A percentile compares a stretch with the other conserved stretches of the same genome.
Evolutionary conservation across 37 sponge, comb jelly and placozoan genomes (phyloP).

Genomic region (Eunapius fragilis): DNA sequence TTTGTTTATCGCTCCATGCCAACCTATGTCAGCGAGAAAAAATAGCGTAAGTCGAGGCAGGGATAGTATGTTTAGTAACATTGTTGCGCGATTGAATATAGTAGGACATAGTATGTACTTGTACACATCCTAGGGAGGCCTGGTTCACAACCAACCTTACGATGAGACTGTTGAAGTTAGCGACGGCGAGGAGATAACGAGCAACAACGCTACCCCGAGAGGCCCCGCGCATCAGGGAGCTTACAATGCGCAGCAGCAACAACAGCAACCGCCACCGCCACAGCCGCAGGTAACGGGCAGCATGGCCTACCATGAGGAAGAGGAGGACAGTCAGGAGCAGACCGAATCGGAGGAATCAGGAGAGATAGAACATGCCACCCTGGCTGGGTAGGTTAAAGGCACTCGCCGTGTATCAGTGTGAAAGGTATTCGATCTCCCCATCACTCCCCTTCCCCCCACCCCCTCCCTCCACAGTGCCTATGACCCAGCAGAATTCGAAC

Average conservation of each 20-base stretch:
- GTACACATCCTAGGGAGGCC: constrained; percentile 7
- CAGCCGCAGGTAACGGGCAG: constrained; percentile 9
- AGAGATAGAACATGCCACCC: constrained; percentile 44
- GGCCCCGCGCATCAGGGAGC: neutral
- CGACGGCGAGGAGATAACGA: constrained; percentile 91
- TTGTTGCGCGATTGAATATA: too few species aligned
- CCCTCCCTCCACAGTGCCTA: constrained; percentile 70
- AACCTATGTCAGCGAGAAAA: too few species aligned
- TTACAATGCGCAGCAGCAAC: neutral
- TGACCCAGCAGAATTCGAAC: constrained; percentile 92
- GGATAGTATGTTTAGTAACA: too few species aligned
- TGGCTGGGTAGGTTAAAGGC: constrained; percentile 27
- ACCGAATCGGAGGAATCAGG: constrained; percentile 57
- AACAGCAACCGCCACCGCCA: neutral
- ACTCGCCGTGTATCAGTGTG: neutral
- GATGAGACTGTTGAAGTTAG: constrained; percentile 96
- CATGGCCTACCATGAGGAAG: constrained; percentile 9
- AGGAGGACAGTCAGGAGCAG: constrained; percentile 39
- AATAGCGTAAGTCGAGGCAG: too few species aligned
- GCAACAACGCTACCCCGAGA: constrained; percentile 58
- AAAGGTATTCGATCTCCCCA: neutral
- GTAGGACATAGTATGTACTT: too few species aligned
- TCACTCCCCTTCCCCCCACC: neutral
- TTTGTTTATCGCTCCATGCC: too few species aligned
- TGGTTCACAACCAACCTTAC: constrained; percentile 92